These are phyloP conservation scores for Chaetodon auriga DNA, from an alignment of 2,113 vertebrate genomes.

Conservation along the genomic window DNA sequence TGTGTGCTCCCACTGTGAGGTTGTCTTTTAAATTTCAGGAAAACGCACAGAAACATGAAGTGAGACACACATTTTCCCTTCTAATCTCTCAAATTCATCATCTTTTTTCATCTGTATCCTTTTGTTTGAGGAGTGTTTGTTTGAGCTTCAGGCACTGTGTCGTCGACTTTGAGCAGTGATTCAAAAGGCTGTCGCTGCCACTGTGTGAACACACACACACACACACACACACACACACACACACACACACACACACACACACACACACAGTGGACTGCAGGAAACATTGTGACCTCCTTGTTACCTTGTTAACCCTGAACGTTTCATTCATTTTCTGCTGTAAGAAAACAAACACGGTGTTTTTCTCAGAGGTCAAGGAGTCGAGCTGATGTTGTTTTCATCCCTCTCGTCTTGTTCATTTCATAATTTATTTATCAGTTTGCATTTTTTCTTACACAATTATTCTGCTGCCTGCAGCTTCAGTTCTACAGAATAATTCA, in stretches of 20 bases:
- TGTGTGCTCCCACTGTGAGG: no score
- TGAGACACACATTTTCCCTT: not conserved
- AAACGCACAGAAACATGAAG: not conserved
- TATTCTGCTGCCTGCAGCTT: not conserved
- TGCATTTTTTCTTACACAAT: not conserved
- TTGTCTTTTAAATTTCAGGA: no score
- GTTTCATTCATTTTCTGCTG: not conserved
- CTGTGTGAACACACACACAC: not conserved
- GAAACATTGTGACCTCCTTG: not conserved
- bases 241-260: not conserved
- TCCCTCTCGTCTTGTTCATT: not conserved
- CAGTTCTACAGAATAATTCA: not conserved
- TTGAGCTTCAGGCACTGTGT: not conserved
- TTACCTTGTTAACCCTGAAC: slow-evolving; percentile 14
- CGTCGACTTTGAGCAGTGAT: not conserved
- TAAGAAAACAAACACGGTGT: not conserved
- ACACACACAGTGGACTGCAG: not conserved
- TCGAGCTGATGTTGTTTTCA: not conserved
- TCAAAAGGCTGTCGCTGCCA: no score
- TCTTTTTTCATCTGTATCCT: not conserved
- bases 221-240: not conserved
- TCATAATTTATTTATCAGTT: not conserved
- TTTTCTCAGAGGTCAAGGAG: not conserved
- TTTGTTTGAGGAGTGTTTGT: not conserved
- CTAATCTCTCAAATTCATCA: no score